Percentiles rank a stretch among this genome's conserved stretches.
Evolutionary conservation across 2,888 invertebrate genomes (phyloP).

Genomic region (Drosophila dives): DNA sequence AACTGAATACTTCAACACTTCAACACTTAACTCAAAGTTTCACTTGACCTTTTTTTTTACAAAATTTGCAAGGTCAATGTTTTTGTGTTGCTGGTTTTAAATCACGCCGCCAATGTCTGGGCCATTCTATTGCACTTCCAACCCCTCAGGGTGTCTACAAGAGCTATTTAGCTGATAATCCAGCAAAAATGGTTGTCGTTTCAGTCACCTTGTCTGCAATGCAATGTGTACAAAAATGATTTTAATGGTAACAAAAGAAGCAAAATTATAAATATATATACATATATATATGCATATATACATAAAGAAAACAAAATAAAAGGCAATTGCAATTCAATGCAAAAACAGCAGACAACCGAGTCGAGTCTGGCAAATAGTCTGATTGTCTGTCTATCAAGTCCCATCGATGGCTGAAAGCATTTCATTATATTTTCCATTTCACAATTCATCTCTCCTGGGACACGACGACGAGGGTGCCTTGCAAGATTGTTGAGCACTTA

Average conservation of each 20-base stretch:
- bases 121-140: slow-evolving; percentile 25
- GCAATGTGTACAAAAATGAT: slow-evolving; percentile 46
- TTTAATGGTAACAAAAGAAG: slow-evolving; percentile 38
- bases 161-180: slow-evolving; percentile 72
- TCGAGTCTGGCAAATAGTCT: slow-evolving; percentile 11
- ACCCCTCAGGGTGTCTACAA: slow-evolving; percentile 45
- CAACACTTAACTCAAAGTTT: not conserved
- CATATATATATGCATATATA: not conserved
- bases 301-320: slow-evolving; percentile 8
- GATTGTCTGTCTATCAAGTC: slow-evolving; percentile 30
- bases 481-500: slow-evolving; percentile 25
- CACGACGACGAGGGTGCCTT: slow-evolving; percentile 26
- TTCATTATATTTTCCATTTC: slow-evolving; percentile 62
- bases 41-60: slow-evolving; percentile 23
- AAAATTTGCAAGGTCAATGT: slow-evolving; percentile 41
- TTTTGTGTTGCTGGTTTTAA: slow-evolving; percentile 39
- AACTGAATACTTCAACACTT: not conserved
- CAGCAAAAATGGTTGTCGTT: slow-evolving; percentile 59
- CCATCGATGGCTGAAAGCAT: slow-evolving; percentile 61
- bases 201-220: slow-evolving; percentile 33
- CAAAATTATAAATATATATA: not conserved
- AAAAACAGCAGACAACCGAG: slow-evolving; percentile 41
- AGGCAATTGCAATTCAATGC: slow-evolving; percentile 25
- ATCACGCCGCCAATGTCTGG: slow-evolving; percentile 39
- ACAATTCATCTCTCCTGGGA: slow-evolving; percentile 51